Percentiles rank a stretch among this genome's conserved stretches.
phyloP scores from a whole-genome alignment of 2,113 vertebrate species.

The Pelecanus crispus region DNA sequence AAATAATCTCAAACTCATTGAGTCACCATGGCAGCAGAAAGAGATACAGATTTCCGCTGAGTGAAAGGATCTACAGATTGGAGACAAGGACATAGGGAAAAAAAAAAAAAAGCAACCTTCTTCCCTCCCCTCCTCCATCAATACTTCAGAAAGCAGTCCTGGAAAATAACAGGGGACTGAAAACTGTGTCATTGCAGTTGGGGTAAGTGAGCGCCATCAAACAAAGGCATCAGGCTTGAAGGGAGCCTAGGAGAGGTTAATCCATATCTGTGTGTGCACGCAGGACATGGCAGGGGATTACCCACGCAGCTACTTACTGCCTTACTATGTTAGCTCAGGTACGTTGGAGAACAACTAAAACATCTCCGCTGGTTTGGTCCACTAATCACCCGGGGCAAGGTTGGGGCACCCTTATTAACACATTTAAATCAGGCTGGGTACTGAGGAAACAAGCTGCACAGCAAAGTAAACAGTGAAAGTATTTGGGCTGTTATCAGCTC shows the following conservation, averaged over 20 bases:
- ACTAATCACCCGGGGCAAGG: neutral
- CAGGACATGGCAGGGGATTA: neutral
- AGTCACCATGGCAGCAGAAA: conserved; percentile 58
- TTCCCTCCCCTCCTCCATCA: neutral
- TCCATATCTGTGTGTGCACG: neutral
- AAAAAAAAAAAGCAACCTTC: neutral
- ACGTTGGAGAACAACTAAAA: neutral
- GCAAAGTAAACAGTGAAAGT: neutral
- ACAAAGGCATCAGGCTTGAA: neutral
- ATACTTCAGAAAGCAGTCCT: neutral
- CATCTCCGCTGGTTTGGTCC: neutral
- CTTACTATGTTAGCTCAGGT: neutral
- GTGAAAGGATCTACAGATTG: conserved; percentile 3
- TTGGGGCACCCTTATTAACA: neutral
- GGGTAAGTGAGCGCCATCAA: neutral
- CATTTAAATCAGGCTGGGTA: neutral
- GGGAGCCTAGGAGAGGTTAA: neutral
- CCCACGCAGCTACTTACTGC: neutral
- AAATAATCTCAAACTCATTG: conserved; percentile 51
- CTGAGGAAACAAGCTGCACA: neutral
- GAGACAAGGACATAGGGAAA: neutral
- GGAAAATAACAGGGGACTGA: neutral
- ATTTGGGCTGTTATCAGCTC: neutral
- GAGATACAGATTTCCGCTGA: neutral
- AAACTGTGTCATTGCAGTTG: accelerated